These are phyloP conservation scores for Ambastaia sidthimunki DNA, from an alignment of 2,797 vertebrate genomes.

Conservation along the genomic window DNA sequence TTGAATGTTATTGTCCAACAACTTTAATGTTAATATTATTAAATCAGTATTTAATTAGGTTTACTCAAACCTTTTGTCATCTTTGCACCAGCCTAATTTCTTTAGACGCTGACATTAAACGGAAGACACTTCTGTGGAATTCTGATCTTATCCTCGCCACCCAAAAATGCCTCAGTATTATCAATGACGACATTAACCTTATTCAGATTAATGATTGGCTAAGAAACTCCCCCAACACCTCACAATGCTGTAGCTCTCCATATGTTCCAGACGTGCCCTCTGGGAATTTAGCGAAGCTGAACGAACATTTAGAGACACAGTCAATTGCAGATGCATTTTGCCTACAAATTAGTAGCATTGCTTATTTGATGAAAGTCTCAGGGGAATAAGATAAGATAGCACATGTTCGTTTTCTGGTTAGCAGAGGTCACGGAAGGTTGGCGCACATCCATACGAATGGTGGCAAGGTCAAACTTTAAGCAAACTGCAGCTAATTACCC, in stretches of 20 bases:
- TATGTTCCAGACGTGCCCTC: constrained; percentile 17
- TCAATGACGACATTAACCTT: constrained; percentile 26
- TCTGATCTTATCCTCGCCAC: neutral
- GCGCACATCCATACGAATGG: constrained; percentile 18
- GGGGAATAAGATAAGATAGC: constrained; percentile 20
- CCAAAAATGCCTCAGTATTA: constrained; percentile 4
- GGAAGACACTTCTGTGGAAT: neutral
- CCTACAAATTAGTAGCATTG: constrained; percentile 27
- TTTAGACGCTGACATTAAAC: neutral
- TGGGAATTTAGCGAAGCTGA: constrained; percentile 30
- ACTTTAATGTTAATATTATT: too few relatives aligned
- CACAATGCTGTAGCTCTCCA: constrained; percentile 11
- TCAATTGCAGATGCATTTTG: constrained; percentile 34
- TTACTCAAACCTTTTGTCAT: too few relatives aligned
- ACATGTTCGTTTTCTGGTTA: constrained; percentile 23
- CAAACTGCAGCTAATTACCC: constrained; percentile 51
- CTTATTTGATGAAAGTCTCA: constrained; percentile 26
- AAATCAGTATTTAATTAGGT: too few relatives aligned
- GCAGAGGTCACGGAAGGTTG: constrained; percentile 25
- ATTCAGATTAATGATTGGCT: constrained; percentile 19
- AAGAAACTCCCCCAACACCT: constrained; percentile 20
- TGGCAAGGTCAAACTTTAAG: constrained; percentile 47
- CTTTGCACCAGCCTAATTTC: neutral
- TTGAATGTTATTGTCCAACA: neutral
- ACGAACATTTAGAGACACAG: constrained; percentile 46